Evolutionary conservation across 2,888 invertebrate species (phyloP), one percentile per base, ranked within the genome.

Genomic region (Caenorhabditis panamensis): DNA sequence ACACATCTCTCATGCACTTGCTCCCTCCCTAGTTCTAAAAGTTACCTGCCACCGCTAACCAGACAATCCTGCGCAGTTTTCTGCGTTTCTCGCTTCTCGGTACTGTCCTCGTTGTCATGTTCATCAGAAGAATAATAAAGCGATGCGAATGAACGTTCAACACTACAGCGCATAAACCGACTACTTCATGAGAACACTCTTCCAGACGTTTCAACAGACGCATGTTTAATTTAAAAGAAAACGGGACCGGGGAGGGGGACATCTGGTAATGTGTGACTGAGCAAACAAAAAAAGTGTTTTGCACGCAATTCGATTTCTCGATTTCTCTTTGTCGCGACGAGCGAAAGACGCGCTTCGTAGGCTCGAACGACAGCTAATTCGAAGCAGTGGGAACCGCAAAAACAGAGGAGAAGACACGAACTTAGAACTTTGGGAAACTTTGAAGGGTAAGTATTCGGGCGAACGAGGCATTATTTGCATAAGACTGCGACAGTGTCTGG

Each of bases 401-500:
- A 13, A 16, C 47, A 59, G 51, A 49, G 47, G 49, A 24, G 56
- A 36, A 49, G 36, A 49, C 18, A 16, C 24, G 41, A 61, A 47
- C n/a, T n/a, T n/a, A n/a, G 56, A 11, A 28, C 49, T 37, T 68
- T 41, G 18, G 24, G 54, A 68, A 44, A 13, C 18, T 56, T 56
- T 22, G 18, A 24, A 18, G 37, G 44, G 22, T 28, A 26, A 36
- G 47, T 24, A 26, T 41, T n/a, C 22, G 31, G 28, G 56, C 20
- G 22, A 36, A 31, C 18, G 36, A 28, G 58, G 58, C 26, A 64
- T 28, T 75, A 75, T 75, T 75, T 75, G 75, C 66, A 75, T 75
- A 75, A 75, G 53, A 66, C 75, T 75, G 66, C 53, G 44, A 75
- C 66, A 73, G 53, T 63, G 28, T 41, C 64, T 31, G 66, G 18